These are phyloP conservation scores for Microcebus jonahi DNA, from an alignment of 2,113 vertebrate species.

Conservation along the genomic window DNA sequence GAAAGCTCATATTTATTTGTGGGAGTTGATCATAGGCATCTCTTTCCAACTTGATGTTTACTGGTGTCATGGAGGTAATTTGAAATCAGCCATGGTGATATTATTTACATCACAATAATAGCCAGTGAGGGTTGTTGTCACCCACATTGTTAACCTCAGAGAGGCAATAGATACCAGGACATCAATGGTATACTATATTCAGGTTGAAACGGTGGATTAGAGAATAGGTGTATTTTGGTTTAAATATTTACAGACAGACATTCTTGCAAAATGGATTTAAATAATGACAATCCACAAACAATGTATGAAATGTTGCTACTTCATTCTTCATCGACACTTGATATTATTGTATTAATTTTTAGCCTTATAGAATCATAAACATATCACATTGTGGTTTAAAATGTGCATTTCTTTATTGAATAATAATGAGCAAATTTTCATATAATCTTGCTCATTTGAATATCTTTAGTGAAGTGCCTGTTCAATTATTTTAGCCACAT, in stretches of 20 bases:
- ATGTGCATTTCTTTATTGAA: not conserved
- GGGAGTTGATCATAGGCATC: not conserved
- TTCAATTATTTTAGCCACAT: not conserved
- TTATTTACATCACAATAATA: not conserved
- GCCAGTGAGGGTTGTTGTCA: not conserved
- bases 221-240: not conserved
- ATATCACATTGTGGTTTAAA: not conserved
- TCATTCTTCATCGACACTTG: not conserved
- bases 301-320: not conserved
- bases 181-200: too few species aligned
- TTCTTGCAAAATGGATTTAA: not conserved
- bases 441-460: not conserved
- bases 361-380: not conserved
- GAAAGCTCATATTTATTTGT: not conserved
- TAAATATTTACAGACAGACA: not conserved
- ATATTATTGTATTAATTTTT: not conserved
- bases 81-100: not conserved
- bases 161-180: not conserved
- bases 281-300: not conserved
- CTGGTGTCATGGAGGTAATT: not conserved
- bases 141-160: not conserved
- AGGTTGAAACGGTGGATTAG: not conserved
- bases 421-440: not conserved
- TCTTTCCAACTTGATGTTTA: not conserved
- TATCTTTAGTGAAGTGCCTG: not conserved